Conservation (phyloP, 2,113 vertebrate species). For the Azemiops feae region DNA sequence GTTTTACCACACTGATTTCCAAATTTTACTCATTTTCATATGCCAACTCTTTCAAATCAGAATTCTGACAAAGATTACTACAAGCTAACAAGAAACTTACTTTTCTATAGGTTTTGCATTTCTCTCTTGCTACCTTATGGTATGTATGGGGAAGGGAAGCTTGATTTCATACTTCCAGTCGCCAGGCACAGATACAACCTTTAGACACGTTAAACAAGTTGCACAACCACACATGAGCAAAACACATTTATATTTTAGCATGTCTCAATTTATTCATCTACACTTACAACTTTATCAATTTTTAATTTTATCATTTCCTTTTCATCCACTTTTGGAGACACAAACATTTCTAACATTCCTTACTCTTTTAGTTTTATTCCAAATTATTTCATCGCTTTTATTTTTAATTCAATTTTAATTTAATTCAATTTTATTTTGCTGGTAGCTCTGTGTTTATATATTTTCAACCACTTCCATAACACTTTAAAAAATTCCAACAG, state of each 20-base stretch:
- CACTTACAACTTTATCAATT: neutral
- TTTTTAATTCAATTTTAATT: neutral
- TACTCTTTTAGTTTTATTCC: neutral
- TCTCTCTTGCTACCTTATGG: neutral
- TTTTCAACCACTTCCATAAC: neutral
- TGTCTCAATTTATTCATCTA: neutral
- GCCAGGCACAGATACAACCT: neutral
- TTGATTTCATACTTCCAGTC: neutral
- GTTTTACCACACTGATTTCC: neutral
- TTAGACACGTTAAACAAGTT: neutral
- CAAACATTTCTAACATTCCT: neutral
- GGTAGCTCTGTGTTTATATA: no score
- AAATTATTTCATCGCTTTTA: neutral
- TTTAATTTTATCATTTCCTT: neutral
- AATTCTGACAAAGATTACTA: neutral
- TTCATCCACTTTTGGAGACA: neutral
- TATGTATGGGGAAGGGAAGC: neutral
- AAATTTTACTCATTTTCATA: neutral
- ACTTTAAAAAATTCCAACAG: neutral
- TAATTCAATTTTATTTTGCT: neutral
- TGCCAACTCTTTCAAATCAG: neutral
- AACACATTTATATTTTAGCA: neutral
- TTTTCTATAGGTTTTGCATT: neutral
- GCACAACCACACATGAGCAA: neutral
- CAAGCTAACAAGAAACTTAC: neutral